Base-by-base conservation (phyloP, 1,140 invertebrate genomes). In the Leguminivora glycinivorella region DNA sequence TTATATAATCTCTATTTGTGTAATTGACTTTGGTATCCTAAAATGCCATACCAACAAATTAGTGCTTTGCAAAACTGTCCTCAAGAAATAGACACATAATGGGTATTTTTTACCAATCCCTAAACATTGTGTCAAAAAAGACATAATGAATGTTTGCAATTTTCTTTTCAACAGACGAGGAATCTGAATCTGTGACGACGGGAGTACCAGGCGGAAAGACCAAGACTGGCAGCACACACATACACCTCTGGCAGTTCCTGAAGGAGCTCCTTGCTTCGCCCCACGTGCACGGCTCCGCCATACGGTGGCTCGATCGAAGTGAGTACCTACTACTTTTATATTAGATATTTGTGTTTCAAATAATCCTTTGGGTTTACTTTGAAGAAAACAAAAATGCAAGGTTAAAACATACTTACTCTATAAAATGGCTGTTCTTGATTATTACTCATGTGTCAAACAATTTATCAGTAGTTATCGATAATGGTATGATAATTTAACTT, bases 181-280 rank as follows among this genome's bases (percentile, higher is more conserved):
- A 94, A 71, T 83, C 84, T 31, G 87, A 92, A 73, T 77, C 90
- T 74, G 79, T 84, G 26, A 84, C 75, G 19, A 77, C 83, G 22
- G 68, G 69, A 0, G 75, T 80, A n/a, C 79, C 74, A 3, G 81
- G 76, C 31, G 87, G 86, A 40, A 88, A 85, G 72, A 74, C 79
- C 7, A 92, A 89, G 80, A 81, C 85, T 72, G 91, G 74, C 17
- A 95, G 95, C 47, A 96, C 97, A 0, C 97, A 98, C 84, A 99
- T 99, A 77, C 98, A 99, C 84, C 93, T 99, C n/a, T 99, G 98
- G 98, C 98, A 99, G 90, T 99, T 99, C 91, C 93, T 99, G 14
- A 99, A 99, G 83, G 98, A 99, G 90, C 94, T 99, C 10, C 93
- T 99, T 0, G 94, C 96, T 6, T 95, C 97, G 31, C 96, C 98